Conservation (phyloP, 2,113 vertebrate genomes). For the Cyrtonyx montezumae region DNA sequence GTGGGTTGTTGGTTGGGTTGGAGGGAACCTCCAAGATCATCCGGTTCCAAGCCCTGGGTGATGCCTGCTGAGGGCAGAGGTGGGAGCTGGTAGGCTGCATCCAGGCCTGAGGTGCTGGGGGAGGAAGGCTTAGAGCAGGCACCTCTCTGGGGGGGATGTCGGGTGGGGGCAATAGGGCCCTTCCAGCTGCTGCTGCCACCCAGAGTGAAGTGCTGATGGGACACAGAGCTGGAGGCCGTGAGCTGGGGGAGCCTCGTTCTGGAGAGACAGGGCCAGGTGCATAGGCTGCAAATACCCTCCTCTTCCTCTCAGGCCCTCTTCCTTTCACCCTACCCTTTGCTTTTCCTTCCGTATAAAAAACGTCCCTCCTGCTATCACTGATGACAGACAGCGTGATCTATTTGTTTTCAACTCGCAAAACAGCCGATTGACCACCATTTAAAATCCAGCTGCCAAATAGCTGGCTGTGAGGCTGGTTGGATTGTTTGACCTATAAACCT, state of each 20-base stretch:
- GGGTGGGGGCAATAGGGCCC: conserved; percentile 64
- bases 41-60: not conserved
- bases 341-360: not conserved
- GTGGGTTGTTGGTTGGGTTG: not conserved
- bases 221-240: conserved; percentile 37
- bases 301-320: not conserved
- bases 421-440: not conserved
- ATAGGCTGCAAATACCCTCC: not conserved
- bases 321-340: not conserved
- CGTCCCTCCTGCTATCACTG: not conserved
- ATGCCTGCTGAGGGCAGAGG: not conserved
- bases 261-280: not conserved
- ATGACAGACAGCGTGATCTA: not conserved
- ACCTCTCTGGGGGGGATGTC: conserved; percentile 70
- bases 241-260: not conserved
- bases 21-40: too few relatives aligned
- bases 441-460: conserved; percentile 30
- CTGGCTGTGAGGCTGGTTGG: not conserved
- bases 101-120: conserved; percentile 61
- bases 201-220: conserved; percentile 59
- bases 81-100: conserved; percentile 56
- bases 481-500: not conserved
- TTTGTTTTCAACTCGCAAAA: not conserved
- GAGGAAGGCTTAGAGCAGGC: conserved; percentile 48
- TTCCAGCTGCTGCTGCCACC: conserved; percentile 66